Base-by-base conservation (phyloP, 2,888 invertebrate species). In the Stomorhina lunata region DNA sequence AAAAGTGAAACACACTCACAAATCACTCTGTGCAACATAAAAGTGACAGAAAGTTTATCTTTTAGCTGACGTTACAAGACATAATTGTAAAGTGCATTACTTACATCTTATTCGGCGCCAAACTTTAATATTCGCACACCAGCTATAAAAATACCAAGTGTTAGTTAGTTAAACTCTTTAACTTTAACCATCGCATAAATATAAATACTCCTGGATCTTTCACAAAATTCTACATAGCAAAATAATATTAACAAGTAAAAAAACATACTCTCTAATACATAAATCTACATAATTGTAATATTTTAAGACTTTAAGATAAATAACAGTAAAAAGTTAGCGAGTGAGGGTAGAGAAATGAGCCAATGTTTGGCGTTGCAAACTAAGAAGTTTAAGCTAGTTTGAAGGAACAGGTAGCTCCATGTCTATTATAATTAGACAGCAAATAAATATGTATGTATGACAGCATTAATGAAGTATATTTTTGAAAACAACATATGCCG, bases 31-130 rank as follows among this genome's bases (percentile, higher is more conserved):
- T 69, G 43, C 68, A 77, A 61, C 77, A 69, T 77, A 61, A 76
- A 76, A 77, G 40, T 77, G 77, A 68, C 77, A 77, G 59, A 77
- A 77, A 69, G 77, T 77, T 68, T 77, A 77, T 69, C 77, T 68
- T 61, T 61, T 27, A 43, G 61, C 68, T 77, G 77, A 68, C 77
- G 77, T 59, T 69, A 50, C 68, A 68, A 50, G 77, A 77, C 77
- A 77, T 77, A 77, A 77, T 77, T 77, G 68, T 61, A 37, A 69
- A 69, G 77, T 77, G 57, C 57, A 59, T 53, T 61, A 59, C 66
- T 48, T 59, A 77, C 77, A 77, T 77, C 77, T 77, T 69, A 69
- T 69, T 77, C 61, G 68, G 77, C 68, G 68, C 68, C 77, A 77
- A 77, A 77, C 40, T 37, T 68, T 25, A n/a, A 37, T 68, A 53